These are phyloP conservation scores for Caenorhabditis sp. DNA, from an alignment of 2,888 invertebrate species.

Conservation along the genomic window DNA sequence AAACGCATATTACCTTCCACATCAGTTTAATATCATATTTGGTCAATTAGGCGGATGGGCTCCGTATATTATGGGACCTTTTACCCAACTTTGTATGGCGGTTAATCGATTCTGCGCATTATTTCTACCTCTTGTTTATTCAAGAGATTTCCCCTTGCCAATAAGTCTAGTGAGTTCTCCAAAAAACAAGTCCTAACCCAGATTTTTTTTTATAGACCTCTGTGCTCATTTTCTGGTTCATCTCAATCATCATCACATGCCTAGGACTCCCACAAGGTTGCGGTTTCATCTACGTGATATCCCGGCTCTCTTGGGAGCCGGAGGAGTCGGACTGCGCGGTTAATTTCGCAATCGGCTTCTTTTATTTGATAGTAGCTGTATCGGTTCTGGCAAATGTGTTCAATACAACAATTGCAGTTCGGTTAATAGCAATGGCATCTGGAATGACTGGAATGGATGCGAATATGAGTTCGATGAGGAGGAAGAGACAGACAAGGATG, in stretches of 20 bases:
- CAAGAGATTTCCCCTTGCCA: background rate
- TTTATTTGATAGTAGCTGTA: conserved; percentile 1
- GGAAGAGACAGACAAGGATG: background rate
- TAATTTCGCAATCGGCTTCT: background rate
- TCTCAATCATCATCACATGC: conserved; percentile 1
- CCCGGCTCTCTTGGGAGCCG: conserved; percentile 7
- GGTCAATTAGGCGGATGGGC: conserved; percentile 8
- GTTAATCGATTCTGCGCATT: conserved; percentile 7
- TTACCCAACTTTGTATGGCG: conserved; percentile 10
- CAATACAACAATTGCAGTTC: conserved; percentile 1
- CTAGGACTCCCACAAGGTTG: conserved; percentile 1
- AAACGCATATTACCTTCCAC: conserved; percentile 6
- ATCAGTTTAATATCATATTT: conserved; percentile 7
- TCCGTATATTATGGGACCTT: conserved; percentile 11
- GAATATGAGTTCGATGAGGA: background rate
- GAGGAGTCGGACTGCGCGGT: conserved; percentile 4
- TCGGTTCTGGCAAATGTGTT: conserved; percentile 1
- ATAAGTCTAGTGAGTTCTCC: background rate
- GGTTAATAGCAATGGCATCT: background rate
- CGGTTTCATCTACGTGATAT: conserved; percentile 5
- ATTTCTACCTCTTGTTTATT: background rate
- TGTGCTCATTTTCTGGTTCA: conserved; percentile 1
- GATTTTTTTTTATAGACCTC: background rate
- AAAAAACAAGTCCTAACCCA: background rate
- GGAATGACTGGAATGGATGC: background rate